phyloP scores from a whole-genome alignment of 2,113 vertebrate genomes.

The Gorsachius goisagi region DNA sequence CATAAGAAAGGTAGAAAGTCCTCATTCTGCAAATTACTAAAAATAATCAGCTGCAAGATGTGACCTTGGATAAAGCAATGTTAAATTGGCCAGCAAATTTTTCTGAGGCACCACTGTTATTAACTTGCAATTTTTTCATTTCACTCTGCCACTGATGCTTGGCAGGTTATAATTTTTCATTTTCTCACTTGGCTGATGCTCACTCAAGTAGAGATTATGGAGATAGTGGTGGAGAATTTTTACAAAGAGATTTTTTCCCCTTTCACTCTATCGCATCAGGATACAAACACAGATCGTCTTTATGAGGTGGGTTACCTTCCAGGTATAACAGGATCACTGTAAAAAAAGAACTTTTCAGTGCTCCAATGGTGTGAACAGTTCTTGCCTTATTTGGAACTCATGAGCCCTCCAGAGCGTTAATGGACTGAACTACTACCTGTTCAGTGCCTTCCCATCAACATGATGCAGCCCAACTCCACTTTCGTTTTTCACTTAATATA shows the following conservation, averaged over 20 bases:
- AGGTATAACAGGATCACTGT: not conserved
- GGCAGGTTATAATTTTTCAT: conserved; percentile 90
- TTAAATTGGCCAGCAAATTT: conserved; percentile 84
- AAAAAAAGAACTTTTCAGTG: not conserved
- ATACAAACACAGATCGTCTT: conserved; percentile 23
- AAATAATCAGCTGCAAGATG: conserved; percentile 74
- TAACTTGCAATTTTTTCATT: conserved; percentile 88
- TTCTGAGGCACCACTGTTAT: conserved; percentile 80
- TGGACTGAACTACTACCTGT: not conserved
- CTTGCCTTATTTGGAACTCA: not conserved
- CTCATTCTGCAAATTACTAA: conserved; percentile 76
- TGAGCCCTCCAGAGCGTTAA: not conserved
- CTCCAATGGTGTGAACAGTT: not conserved
- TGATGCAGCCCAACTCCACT: not conserved
- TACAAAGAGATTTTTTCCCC: conserved; percentile 71
- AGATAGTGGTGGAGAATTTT: conserved; percentile 76
- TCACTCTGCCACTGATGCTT: conserved; percentile 85
- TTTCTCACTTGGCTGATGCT: conserved; percentile 83
- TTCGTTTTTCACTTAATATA: not conserved
- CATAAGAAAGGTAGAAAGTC: conserved; percentile 43
- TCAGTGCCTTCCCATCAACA: not conserved
- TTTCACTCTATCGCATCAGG: conserved; percentile 44
- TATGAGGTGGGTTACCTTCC: conserved; percentile 2
- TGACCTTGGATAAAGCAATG: conserved; percentile 84
- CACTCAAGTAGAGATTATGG: conserved; percentile 86